Conservation (phyloP, 2,113 vertebrate species). For the Euleptes europaea region DNA sequence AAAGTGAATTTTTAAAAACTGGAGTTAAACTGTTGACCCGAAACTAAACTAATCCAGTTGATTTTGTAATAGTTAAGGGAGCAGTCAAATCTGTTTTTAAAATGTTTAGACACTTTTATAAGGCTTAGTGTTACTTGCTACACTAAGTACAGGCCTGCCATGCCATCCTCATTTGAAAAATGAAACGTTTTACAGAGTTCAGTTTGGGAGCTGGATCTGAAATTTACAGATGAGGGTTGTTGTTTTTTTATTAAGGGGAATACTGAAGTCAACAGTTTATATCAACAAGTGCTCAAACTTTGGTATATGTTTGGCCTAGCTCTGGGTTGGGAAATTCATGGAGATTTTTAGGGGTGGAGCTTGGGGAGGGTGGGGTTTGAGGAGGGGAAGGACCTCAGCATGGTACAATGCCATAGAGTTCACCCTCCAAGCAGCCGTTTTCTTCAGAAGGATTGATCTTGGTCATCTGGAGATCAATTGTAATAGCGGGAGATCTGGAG, state of each 20-base stretch:
- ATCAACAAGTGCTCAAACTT: neutral
- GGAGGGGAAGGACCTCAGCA: too few relatives aligned
- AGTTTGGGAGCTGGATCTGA: neutral
- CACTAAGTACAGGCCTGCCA: neutral
- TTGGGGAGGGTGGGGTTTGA: too few relatives aligned
- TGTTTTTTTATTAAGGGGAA: slow-evolving; percentile 3
- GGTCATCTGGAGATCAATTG: too few relatives aligned
- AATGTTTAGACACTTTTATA: neutral
- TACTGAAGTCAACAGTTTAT: neutral
- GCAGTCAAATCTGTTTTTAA: neutral
- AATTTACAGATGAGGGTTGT: neutral
- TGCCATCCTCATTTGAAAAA: neutral
- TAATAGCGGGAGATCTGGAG: too few relatives aligned
- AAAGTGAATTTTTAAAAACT: neutral
- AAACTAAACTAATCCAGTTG: neutral
- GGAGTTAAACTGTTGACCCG: neutral
- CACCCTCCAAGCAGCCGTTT: too few relatives aligned
- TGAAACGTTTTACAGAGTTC: neutral
- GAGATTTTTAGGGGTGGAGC: too few relatives aligned
- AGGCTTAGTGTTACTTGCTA: neutral
- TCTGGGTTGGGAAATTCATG: too few relatives aligned
- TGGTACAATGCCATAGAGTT: too few relatives aligned
- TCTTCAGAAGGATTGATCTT: too few relatives aligned
- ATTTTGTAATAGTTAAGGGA: neutral
- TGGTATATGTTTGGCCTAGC: neutral